Evolutionary conservation across 2,888 invertebrate species (phyloP).

Genomic region (Cordilura impudica): DNA sequence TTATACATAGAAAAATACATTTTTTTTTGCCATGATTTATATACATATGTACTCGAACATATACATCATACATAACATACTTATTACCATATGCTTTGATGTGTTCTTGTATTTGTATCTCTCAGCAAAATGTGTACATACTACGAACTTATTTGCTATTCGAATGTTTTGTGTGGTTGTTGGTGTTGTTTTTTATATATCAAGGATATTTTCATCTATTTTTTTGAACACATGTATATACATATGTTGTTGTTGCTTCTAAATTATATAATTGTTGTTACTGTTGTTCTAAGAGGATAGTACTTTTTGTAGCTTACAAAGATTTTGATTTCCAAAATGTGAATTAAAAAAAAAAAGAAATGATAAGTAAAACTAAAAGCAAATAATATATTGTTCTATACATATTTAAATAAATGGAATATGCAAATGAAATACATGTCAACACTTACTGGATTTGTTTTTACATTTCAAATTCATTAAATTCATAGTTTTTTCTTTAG

Average conservation of each 20-base stretch:
- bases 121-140: neutral
- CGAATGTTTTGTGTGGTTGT: constrained; percentile 25
- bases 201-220: constrained; percentile 51
- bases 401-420: too few species aligned
- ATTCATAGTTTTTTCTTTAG: neutral
- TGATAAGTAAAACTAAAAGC: too few species aligned
- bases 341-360: too few species aligned
- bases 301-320: neutral
- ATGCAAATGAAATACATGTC: too few species aligned
- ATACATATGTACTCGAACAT: constrained; percentile 5
- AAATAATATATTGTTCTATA: too few species aligned
- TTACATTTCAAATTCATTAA: neutral
- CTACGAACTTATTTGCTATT: neutral
- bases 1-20: neutral
- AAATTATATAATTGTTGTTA: neutral
- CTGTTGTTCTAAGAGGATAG: neutral
- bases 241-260: constrained; percentile 5
- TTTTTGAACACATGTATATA: constrained; percentile 28
- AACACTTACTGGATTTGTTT: too few species aligned
- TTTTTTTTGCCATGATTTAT: constrained; percentile 12
- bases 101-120: constrained; percentile 1
- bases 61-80: neutral
- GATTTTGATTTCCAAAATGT: neutral
- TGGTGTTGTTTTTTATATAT: constrained; percentile 48
- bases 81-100: constrained; percentile 14